Percentiles rank a stretch among this genome's conserved stretches.
phyloP scores from a whole-genome alignment of 1,140 invertebrate genomes.

The Pseudomyrmex cubaensis region DNA sequence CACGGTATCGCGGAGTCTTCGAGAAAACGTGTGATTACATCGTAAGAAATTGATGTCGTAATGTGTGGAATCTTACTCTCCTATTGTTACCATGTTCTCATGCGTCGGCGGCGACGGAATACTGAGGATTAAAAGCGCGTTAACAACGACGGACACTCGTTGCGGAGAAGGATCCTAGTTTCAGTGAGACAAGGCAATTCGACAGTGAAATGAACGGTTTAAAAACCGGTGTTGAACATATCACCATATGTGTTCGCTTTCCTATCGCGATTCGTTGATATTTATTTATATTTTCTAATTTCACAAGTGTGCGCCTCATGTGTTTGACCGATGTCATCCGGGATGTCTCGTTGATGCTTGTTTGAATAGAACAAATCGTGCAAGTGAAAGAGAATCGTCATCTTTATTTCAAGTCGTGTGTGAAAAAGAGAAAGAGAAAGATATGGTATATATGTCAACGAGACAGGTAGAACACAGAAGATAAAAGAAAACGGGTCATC shows the following conservation, averaged over 20 bases:
- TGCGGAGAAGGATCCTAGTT: slow-evolving; percentile 37
- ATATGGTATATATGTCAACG: background rate
- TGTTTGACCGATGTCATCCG: background rate
- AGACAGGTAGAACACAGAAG: background rate
- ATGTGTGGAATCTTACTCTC: slow-evolving; percentile 19
- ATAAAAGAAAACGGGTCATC: background rate
- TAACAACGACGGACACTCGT: slow-evolving; percentile 20
- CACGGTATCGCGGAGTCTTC: background rate
- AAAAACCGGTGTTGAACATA: background rate
- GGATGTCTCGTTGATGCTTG: background rate
- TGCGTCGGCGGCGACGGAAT: background rate
- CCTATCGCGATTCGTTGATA: background rate
- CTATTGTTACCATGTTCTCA: slow-evolving; percentile 19
- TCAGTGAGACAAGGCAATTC: slow-evolving; percentile 2
- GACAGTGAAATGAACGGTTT: slow-evolving; percentile 10
- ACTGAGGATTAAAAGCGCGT: background rate
- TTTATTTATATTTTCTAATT: background rate
- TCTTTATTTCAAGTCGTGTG: background rate
- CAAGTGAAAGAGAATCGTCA: slow-evolving; percentile 8
- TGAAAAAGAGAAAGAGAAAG: slow-evolving; percentile 3
- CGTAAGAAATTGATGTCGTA: slow-evolving; percentile 3
- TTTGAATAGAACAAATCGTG: background rate
- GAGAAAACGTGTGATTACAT: background rate
- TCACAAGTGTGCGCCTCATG: background rate
- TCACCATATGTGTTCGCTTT: background rate